phyloP scores from a whole-genome alignment of 1,140 invertebrate species.

The Temnothorax nylanderi region DNA sequence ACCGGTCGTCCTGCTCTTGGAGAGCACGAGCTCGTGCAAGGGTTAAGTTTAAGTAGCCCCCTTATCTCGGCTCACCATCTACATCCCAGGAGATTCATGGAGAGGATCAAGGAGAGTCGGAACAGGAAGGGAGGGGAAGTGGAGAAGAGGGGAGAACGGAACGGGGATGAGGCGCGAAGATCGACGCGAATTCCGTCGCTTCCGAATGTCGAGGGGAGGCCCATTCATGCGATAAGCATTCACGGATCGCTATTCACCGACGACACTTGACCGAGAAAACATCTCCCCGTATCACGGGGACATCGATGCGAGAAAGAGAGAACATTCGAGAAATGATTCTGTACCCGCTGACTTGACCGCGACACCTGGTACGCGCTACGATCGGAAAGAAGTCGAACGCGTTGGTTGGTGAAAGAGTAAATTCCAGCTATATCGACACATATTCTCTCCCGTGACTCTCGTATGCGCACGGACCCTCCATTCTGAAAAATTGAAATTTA shows the following conservation, averaged over 20 bases:
- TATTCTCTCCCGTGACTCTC: not conserved
- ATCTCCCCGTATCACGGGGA: not conserved
- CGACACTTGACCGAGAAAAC: not conserved
- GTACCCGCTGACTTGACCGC: constrained; percentile 65
- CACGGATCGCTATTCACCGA: constrained; percentile 11
- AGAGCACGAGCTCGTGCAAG: constrained; percentile 81
- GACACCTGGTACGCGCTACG: too few species aligned
- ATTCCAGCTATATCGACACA: not conserved
- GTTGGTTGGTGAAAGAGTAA: not conserved
- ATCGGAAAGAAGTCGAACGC: not conserved
- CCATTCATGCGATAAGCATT: constrained; percentile 45
- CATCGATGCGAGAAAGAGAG: not conserved
- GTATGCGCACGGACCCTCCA: too few species aligned
- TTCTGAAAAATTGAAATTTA: constrained; percentile 46
- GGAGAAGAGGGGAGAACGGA: not conserved
- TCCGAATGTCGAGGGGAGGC: constrained; percentile 36
- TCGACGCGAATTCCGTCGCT: constrained; percentile 72
- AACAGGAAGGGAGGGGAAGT: not conserved
- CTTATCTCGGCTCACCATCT: constrained; percentile 81
- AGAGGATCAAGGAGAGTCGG: constrained; percentile 40
- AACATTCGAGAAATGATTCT: not conserved
- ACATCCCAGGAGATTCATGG: constrained; percentile 78
- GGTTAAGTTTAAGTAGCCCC: constrained; percentile 84
- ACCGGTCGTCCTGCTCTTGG: constrained; percentile 75
- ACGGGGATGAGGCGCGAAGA: constrained; percentile 67